Conservation (phyloP, 1,140 invertebrate genomes). For the Bombus terrestris region DNA sequence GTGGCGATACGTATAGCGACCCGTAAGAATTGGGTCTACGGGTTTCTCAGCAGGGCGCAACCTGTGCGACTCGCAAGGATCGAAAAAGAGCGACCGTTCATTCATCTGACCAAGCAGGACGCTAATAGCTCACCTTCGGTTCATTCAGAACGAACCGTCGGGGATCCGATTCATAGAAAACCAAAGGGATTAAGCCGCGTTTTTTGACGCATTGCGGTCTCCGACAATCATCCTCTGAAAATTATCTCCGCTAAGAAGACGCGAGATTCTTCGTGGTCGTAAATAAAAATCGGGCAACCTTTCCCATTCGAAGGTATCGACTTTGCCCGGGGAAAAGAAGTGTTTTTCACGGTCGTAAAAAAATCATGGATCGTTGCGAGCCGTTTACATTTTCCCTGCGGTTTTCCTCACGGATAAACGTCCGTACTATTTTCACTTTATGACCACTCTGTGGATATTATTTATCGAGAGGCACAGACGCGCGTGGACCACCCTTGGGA, state of each 20-base stretch:
- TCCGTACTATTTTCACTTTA: constrained; percentile 72
- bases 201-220: constrained; percentile 27
- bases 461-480: constrained; percentile 69
- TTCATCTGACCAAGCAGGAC: constrained; percentile 70
- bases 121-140: constrained; percentile 74
- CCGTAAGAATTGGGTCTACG: constrained; percentile 70
- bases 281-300: constrained; percentile 24
- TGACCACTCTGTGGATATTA: constrained; percentile 69
- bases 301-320: background rate
- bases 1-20: constrained; percentile 68
- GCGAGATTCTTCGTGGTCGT: constrained; percentile 1
- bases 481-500: constrained; percentile 79
- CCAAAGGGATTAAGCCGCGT: constrained; percentile 47
- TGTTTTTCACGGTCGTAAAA: constrained; percentile 38
- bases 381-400: constrained; percentile 47
- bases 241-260: background rate
- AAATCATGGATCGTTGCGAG: constrained; percentile 32
- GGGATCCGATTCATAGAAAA: constrained; percentile 74
- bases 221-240: background rate
- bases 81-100: constrained; percentile 73
- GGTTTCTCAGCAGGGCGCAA: constrained; percentile 76
- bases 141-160: constrained; percentile 73
- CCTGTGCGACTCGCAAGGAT: constrained; percentile 73
- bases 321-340: background rate
- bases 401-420: constrained; percentile 54